These are phyloP conservation scores for Electrona antarctica DNA, from an alignment of 2,113 vertebrate species.

Conservation along the genomic window DNA sequence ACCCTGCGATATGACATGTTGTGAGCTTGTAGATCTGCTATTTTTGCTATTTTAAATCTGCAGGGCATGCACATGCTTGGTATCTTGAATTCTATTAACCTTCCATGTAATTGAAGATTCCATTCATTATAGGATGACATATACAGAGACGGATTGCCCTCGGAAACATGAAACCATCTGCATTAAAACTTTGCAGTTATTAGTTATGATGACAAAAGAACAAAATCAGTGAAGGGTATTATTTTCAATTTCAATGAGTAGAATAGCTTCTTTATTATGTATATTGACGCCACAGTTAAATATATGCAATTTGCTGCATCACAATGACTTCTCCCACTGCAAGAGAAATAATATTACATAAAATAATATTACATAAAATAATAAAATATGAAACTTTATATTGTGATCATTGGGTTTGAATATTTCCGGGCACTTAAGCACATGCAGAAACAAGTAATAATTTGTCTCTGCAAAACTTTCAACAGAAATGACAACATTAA, in stretches of 20 bases:
- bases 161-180: too few relatives aligned
- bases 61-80: too few relatives aligned
- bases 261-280: background rate
- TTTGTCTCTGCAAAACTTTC: conserved; percentile 11
- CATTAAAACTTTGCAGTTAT: too few relatives aligned
- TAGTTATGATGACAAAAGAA: background rate
- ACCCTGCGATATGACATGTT: too few relatives aligned
- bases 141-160: background rate
- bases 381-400: conserved; percentile 7
- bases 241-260: background rate
- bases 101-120: too few relatives aligned
- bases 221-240: background rate
- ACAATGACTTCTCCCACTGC: background rate
- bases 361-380: background rate
- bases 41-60: too few relatives aligned
- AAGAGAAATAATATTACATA: background rate
- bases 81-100: too few relatives aligned
- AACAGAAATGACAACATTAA: background rate
- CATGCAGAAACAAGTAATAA: background rate
- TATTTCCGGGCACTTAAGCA: background rate
- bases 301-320: too few relatives aligned
- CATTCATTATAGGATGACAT: conserved; percentile 2
- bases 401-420: background rate
- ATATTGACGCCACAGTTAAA: too few relatives aligned
- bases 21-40: too few relatives aligned